Evolutionary conservation across 2,888 invertebrate species (phyloP).

Genomic region (Acanthacorydalis orientalis): DNA sequence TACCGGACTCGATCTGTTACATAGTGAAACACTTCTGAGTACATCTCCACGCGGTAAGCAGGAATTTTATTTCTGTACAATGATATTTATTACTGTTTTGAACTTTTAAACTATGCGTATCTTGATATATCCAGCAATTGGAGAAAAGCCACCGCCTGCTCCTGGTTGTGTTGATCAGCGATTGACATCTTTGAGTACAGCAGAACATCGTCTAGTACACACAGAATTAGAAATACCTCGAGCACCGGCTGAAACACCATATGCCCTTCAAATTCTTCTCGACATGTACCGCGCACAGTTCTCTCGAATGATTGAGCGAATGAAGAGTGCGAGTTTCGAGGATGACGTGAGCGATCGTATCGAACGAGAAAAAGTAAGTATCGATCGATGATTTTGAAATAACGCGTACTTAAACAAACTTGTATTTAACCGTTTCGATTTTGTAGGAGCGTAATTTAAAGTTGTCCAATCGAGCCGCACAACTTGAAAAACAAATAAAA

Average conservation of each 20-base stretch:
- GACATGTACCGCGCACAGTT: slow-evolving; percentile 78
- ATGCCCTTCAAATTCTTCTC: slow-evolving; percentile 70
- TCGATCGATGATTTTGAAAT: background rate
- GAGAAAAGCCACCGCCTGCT: slow-evolving; percentile 66
- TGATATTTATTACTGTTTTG: background rate
- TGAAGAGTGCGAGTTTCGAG: slow-evolving; percentile 66
- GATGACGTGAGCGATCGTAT: slow-evolving; percentile 57
- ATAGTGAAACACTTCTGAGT: slow-evolving; percentile 76
- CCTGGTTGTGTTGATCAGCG: slow-evolving; percentile 88
- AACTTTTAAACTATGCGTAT: slow-evolving; percentile 13
- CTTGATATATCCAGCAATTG: slow-evolving; percentile 31
- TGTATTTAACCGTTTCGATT: slow-evolving; percentile 8
- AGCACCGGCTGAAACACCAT: slow-evolving; percentile 62
- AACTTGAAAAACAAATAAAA: slow-evolving; percentile 84
- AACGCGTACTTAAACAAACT: background rate
- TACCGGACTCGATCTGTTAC: slow-evolving; percentile 72
- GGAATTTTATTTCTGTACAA: background rate
- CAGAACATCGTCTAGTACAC: slow-evolving; percentile 53
- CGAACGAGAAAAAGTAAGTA: slow-evolving; percentile 48
- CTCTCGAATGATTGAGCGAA: slow-evolving; percentile 64
- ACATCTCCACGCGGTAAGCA: slow-evolving; percentile 53
- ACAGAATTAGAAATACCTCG: slow-evolving; percentile 70
- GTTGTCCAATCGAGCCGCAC: slow-evolving; percentile 68
- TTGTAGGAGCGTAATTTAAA: slow-evolving; percentile 61
- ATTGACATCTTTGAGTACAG: slow-evolving; percentile 56